Conservation (phyloP, 2,888 invertebrate species). For the Erebia aethiops region DNA sequence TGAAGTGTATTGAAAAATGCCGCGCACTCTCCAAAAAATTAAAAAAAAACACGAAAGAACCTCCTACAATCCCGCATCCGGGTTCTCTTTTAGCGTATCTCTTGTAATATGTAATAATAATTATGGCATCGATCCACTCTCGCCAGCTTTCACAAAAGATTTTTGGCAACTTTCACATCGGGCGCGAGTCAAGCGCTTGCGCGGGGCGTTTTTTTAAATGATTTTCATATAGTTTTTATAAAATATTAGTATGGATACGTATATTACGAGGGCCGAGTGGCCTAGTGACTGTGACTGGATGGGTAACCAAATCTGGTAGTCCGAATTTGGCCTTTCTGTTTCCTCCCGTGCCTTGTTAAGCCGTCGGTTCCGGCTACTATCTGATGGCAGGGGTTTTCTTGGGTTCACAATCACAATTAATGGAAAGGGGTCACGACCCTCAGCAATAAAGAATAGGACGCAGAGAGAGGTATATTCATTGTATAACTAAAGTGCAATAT, state of each 20-base stretch:
- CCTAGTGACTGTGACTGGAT: too few relatives aligned
- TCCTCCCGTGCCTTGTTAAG: too few relatives aligned
- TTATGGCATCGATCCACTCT: conserved; percentile 80
- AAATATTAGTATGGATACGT: too few relatives aligned
- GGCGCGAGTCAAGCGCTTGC: conserved; percentile 30
- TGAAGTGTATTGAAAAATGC: background rate
- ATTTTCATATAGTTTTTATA: too few relatives aligned
- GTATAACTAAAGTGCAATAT: conserved; percentile 17
- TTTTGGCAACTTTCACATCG: conserved; percentile 78
- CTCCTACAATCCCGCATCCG: conserved; percentile 58
- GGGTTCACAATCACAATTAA: too few relatives aligned
- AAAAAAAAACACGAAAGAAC: conserved; percentile 5
- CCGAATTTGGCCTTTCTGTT: too few relatives aligned
- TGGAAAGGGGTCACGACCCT: too few relatives aligned
- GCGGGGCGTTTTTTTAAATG: conserved; percentile 9
- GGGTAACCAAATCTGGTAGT: too few relatives aligned
- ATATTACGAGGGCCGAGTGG: too few relatives aligned
- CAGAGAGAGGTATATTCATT: background rate
- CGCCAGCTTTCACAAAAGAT: conserved; percentile 77
- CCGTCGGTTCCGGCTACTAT: too few relatives aligned
- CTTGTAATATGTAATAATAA: conserved; percentile 81
- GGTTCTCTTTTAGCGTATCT: conserved; percentile 78
- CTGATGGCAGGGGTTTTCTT: too few relatives aligned
- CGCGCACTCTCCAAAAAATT: background rate
- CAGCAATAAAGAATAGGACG: too few relatives aligned